phyloP scores from a whole-genome alignment of 2,888 invertebrate species.

The Steinernema carpocapsae region DNA sequence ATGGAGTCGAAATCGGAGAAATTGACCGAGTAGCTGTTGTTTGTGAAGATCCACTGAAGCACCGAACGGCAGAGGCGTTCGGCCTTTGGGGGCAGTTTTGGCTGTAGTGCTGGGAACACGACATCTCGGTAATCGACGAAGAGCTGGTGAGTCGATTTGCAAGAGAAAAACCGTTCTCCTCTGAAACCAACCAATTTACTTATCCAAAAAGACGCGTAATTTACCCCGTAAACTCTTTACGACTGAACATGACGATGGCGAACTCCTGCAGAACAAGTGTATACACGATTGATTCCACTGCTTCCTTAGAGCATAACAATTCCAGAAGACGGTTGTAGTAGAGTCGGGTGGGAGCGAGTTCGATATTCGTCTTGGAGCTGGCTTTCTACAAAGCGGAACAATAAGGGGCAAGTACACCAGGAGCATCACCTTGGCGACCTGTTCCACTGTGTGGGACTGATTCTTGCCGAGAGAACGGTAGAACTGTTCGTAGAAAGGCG shows the following conservation, averaged over 20 bases:
- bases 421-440: constrained; percentile 47
- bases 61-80: constrained; percentile 43
- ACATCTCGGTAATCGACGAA: constrained; percentile 42
- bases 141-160: constrained; percentile 39
- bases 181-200: too few relatives aligned
- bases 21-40: constrained; percentile 42
- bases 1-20: constrained; percentile 55
- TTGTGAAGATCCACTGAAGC: constrained; percentile 41
- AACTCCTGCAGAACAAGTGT: constrained; percentile 61
- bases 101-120: constrained; percentile 40
- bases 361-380: constrained; percentile 53
- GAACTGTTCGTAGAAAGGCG: constrained; percentile 51
- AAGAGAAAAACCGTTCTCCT: constrained; percentile 42
- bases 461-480: constrained; percentile 55
- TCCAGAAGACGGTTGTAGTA: constrained; percentile 59
- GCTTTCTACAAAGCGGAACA: constrained; percentile 53
- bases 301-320: constrained; percentile 27
- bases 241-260: constrained; percentile 44
- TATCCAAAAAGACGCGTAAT: too few relatives aligned
- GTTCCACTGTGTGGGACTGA: constrained; percentile 52
- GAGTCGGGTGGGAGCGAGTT: constrained; percentile 53
- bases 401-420: neutral
- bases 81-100: neutral
- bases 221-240: constrained; percentile 32
- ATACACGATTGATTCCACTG: constrained; percentile 37